Conservation (phyloP, 2,113 vertebrate species). For the Dolichallabes microphthalmus region DNA sequence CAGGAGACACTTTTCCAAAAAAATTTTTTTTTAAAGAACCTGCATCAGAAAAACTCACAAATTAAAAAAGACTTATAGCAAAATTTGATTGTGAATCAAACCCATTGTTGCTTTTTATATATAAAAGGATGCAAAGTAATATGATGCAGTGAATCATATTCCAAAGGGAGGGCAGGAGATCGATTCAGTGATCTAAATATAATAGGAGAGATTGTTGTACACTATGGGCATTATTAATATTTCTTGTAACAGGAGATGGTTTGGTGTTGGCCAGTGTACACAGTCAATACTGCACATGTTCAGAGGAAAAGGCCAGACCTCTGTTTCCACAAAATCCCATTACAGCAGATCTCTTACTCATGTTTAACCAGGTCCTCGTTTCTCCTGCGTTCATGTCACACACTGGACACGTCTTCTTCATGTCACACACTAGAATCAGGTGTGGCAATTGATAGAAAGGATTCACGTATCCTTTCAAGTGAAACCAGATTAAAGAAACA, state of each 20-base stretch:
- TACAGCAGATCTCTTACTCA: background rate
- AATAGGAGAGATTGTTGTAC: background rate
- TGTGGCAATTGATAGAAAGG: conserved; percentile 12
- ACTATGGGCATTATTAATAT: conserved; percentile 4
- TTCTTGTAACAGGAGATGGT: background rate
- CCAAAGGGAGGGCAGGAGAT: background rate
- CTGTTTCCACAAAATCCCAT: background rate
- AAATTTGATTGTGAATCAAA: background rate
- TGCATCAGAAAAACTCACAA: background rate
- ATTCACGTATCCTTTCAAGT: background rate
- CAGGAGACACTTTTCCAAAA: background rate
- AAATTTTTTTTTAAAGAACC: background rate
- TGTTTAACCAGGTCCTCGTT: conserved; percentile 1
- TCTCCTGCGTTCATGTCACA: background rate
- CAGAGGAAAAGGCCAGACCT: background rate
- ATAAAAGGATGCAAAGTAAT: background rate
- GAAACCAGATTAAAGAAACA: conserved; percentile 4
- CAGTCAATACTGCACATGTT: conserved; percentile 8
- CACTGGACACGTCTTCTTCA: conserved; percentile 22
- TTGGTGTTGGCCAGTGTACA: background rate
- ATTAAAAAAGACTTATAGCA: background rate
- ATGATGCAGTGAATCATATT: background rate
- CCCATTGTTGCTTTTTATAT: background rate
- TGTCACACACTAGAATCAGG: conserved; percentile 1
- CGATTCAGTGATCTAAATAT: background rate